phyloP scores from a whole-genome alignment of 2,888 invertebrate species.

The Noctua fimbriata region DNA sequence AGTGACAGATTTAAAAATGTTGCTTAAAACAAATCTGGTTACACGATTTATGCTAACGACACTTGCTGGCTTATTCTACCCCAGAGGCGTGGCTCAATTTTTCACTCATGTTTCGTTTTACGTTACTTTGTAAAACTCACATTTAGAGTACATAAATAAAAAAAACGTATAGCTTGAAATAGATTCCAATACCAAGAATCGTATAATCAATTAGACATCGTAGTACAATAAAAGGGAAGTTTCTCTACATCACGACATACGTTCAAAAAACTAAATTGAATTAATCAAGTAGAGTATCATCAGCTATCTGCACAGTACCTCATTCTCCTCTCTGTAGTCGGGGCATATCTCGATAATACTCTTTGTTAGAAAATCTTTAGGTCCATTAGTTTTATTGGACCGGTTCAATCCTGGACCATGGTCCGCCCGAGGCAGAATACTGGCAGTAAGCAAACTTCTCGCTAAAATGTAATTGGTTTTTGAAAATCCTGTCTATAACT shows the following conservation, averaged over 20 bases:
- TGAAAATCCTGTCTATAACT: slow-evolving; percentile 52
- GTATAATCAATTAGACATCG: slow-evolving; percentile 7
- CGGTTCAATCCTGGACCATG: slow-evolving; percentile 67
- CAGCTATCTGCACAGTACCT: slow-evolving; percentile 52
- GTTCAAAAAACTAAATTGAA: slow-evolving; percentile 46
- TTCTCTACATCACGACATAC: background rate
- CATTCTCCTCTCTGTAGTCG: slow-evolving; percentile 54
- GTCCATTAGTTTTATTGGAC: slow-evolving; percentile 74
- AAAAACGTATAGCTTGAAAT: background rate
- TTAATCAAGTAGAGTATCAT: slow-evolving; percentile 65
- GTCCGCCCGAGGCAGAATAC: slow-evolving; percentile 49
- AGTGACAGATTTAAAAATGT: background rate
- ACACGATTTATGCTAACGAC: background rate
- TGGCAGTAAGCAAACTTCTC: slow-evolving; percentile 57
- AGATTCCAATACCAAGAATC: background rate
- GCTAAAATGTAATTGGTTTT: slow-evolving; percentile 72
- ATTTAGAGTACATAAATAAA: background rate
- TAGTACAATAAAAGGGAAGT: background rate
- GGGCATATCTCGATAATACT: slow-evolving; percentile 69
- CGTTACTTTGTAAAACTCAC: background rate
- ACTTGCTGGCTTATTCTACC: background rate
- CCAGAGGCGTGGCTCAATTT: background rate
- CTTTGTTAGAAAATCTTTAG: slow-evolving; percentile 71
- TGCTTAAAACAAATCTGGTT: background rate
- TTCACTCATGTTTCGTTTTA: background rate